Evolutionary conservation across 2,113 vertebrate species (phyloP).

Genomic region (Campylomormyrus tamandua): DNA sequence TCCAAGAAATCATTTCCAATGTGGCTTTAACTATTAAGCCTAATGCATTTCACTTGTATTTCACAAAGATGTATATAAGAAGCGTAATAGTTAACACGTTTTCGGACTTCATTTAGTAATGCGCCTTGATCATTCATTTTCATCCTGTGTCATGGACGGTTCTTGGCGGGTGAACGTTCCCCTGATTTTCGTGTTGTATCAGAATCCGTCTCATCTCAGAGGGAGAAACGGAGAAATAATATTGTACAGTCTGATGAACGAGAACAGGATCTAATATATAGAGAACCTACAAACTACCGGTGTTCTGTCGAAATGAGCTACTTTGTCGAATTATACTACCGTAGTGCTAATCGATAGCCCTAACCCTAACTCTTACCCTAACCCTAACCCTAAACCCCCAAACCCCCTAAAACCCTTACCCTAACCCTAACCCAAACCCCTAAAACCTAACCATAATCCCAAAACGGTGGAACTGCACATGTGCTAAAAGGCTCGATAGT

Average conservation of each 20-base stretch:
- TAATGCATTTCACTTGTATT: not conserved
- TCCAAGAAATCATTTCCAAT: not conserved
- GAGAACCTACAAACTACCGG: not conserved
- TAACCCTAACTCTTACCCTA: no score
- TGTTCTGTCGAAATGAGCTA: no score
- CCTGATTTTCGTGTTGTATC: not conserved
- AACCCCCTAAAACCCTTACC: no score
- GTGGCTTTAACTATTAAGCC: not conserved
- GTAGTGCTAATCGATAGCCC: no score
- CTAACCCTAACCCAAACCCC: no score
- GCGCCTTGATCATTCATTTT: not conserved
- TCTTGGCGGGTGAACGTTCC: no score
- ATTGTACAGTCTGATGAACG: not conserved
- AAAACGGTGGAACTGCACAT: no score
- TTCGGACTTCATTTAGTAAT: not conserved
- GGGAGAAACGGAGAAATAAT: not conserved
- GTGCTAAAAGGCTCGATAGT: no score
- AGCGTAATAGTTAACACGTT: slow-evolving; percentile 1
- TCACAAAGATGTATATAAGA: not conserved
- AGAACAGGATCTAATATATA: not conserved
- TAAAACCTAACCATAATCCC: no score
- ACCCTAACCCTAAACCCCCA: no score
- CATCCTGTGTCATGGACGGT: not conserved
- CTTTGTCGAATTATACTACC: no score
- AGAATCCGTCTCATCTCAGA: not conserved